Evolutionary conservation across 2,797 vertebrate species (phyloP), one percentile per base, ranked within the genome.

Genomic region (Lepidocolaptes lacrymiger): DNA sequence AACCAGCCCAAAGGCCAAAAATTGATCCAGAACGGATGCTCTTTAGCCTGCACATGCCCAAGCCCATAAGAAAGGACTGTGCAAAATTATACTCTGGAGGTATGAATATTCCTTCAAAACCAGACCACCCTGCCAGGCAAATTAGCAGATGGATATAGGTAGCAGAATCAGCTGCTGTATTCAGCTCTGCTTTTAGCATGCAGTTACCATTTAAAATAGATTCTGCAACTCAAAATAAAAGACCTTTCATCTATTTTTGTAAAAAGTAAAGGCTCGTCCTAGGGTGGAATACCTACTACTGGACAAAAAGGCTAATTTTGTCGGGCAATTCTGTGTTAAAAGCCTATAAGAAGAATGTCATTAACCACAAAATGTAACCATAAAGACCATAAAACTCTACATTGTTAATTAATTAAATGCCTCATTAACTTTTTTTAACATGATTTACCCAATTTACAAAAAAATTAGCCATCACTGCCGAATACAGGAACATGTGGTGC

Each of bases 381-480:
- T 97, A 97, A 97, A 98, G 97, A 95, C 95, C 97, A 98, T 98
- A 98, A 98, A 97, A 98, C 97, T 94, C 95, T 71, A 98, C 97
- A 97, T 94, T 97, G 97, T 98, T 98, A 98, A 98, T 98, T 98
- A 98, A 98, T 98, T 98, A 98, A 97, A 98, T 97, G 98, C 97
- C 97, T 97, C 97, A 97, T 98, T 98, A 98, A 98, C 97, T 97
- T 98, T 98, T 98, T 98, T 86, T 94, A 97, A 97, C 97, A 97
- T 97, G 97, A 98, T 97, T 98, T 98, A 98, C 97, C 97, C 94
- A 93, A 97, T 98, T 98, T 97, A 97, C 96, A 97, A 97, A 97
- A 97, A 97, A 97, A 97, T 91, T 92, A 97, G 95, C 96, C 96
- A 94, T 96, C 87, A 15, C 41, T 81, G 93, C 93, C 68, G 52